phyloP scores from a whole-genome alignment of 2,113 vertebrate genomes.

The Oncorhynchus kisutch region DNA sequence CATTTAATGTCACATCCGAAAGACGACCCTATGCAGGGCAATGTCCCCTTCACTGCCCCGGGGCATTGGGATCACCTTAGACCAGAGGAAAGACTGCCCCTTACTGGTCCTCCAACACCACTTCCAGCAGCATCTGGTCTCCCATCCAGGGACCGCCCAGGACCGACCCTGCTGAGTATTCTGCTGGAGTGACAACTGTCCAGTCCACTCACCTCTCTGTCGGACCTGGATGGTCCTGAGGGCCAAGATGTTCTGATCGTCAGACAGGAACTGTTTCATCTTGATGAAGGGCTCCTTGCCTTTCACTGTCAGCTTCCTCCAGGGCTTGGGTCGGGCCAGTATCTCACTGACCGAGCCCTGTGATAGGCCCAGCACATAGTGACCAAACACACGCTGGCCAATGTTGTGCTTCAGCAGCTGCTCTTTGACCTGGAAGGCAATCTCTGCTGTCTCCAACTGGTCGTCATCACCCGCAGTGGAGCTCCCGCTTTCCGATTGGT shows the following conservation, averaged over 20 bases:
- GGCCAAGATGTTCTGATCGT: slow-evolving; percentile 97
- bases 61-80: too few relatives aligned
- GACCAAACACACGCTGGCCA: slow-evolving; percentile 94
- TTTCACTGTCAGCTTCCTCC: slow-evolving; percentile 98
- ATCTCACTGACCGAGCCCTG: slow-evolving; percentile 99
- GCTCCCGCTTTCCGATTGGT: slow-evolving; percentile 78
- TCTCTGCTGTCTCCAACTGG: slow-evolving; percentile 92
- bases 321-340: slow-evolving; percentile 95
- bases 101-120: too few relatives aligned
- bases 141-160: too few relatives aligned
- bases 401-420: slow-evolving; percentile 99
- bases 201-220: slow-evolving; percentile 88
- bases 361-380: slow-evolving; percentile 95
- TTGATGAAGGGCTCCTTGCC: slow-evolving; percentile 98
- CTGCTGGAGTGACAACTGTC: too few relatives aligned
- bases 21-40: too few relatives aligned
- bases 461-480: slow-evolving; percentile 81
- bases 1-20: too few relatives aligned
- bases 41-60: too few relatives aligned
- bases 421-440: slow-evolving; percentile 98
- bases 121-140: too few relatives aligned
- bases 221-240: slow-evolving; percentile 98
- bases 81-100: too few relatives aligned
- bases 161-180: too few relatives aligned
- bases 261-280: slow-evolving; percentile 98